phyloP scores from a whole-genome alignment of 1,140 invertebrate genomes.

The Araneus ventricosus region DNA sequence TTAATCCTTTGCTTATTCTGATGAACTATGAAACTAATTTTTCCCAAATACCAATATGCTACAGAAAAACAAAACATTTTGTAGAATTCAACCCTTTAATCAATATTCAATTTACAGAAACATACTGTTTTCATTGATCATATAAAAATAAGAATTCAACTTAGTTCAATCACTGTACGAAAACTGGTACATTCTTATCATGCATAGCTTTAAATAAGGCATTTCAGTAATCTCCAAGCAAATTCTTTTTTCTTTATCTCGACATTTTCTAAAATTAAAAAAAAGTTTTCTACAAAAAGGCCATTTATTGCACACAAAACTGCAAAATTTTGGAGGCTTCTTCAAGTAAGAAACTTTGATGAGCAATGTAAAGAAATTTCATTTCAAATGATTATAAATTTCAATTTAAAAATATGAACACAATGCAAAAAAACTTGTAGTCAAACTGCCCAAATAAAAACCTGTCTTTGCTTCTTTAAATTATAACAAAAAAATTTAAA shows the following conservation, averaged over 20 bases:
- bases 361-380: neutral
- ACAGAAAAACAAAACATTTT: neutral
- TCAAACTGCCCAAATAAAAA: neutral
- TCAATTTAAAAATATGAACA: slow-evolving; percentile 47
- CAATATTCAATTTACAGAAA: slow-evolving; percentile 74
- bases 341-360: slow-evolving; percentile 5
- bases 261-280: slow-evolving; percentile 44
- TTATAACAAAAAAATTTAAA: neutral
- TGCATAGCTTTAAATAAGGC: slow-evolving; percentile 68
- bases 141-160: slow-evolving; percentile 75
- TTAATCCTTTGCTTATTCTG: no score
- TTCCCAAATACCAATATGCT: no score
- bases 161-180: slow-evolving; percentile 69
- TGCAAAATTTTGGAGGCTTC: slow-evolving; percentile 50
- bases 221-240: slow-evolving; percentile 62
- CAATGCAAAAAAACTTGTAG: slow-evolving; percentile 30
- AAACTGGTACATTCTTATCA: slow-evolving; percentile 57
- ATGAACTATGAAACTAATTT: no score
- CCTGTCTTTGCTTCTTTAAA: neutral
- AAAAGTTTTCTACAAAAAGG: slow-evolving; percentile 55
- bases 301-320: slow-evolving; percentile 70
- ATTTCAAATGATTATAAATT: neutral
- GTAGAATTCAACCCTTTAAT: slow-evolving; percentile 74
- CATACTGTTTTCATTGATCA: slow-evolving; percentile 73
- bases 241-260: slow-evolving; percentile 35